A percentile compares a stretch with the other conserved stretches of the same genome.
These are phyloP conservation scores for Mimas tiliae DNA, from an alignment of 2,888 invertebrate species.

Conservation along the genomic window DNA sequence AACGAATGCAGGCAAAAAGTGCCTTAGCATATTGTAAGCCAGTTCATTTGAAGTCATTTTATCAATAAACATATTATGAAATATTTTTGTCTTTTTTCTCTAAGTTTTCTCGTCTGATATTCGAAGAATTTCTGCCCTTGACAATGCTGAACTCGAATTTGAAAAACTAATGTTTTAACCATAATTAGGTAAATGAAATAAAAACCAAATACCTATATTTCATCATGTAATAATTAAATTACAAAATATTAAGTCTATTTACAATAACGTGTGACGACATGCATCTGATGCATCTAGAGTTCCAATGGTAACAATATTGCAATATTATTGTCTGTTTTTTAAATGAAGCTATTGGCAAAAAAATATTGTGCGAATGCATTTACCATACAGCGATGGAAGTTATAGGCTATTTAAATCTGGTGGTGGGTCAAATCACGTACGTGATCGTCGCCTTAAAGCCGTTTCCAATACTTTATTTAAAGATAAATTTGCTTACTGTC, in stretches of 20 bases:
- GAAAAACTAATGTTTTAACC: too few relatives aligned
- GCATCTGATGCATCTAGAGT: not conserved
- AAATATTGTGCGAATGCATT: too few relatives aligned
- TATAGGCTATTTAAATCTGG: too few relatives aligned
- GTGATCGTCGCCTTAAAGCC: too few relatives aligned
- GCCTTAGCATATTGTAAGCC: slow-evolving; percentile 66
- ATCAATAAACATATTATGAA: slow-evolving; percentile 69
- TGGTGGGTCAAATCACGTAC: too few relatives aligned
- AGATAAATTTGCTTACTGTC: too few relatives aligned
- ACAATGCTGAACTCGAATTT: too few relatives aligned
- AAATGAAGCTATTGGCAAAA: too few relatives aligned
- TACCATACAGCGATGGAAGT: too few relatives aligned
- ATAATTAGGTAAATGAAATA: not conserved
- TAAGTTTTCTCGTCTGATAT: not conserved
- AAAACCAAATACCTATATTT: not conserved
- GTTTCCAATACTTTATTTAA: too few relatives aligned
- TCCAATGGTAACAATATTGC: slow-evolving; percentile 9
- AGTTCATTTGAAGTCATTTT: slow-evolving; percentile 73
- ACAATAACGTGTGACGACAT: slow-evolving; percentile 1
- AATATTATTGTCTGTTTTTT: too few relatives aligned
- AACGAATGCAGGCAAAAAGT: slow-evolving; percentile 52
- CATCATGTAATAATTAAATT: slow-evolving; percentile 11
- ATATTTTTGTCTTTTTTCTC: slow-evolving; percentile 43
- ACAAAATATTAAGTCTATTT: slow-evolving; percentile 16
- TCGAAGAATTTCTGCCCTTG: too few relatives aligned